Conservation (phyloP, 2,888 invertebrate genomes). For the Dichetophora obliterata region DNA sequence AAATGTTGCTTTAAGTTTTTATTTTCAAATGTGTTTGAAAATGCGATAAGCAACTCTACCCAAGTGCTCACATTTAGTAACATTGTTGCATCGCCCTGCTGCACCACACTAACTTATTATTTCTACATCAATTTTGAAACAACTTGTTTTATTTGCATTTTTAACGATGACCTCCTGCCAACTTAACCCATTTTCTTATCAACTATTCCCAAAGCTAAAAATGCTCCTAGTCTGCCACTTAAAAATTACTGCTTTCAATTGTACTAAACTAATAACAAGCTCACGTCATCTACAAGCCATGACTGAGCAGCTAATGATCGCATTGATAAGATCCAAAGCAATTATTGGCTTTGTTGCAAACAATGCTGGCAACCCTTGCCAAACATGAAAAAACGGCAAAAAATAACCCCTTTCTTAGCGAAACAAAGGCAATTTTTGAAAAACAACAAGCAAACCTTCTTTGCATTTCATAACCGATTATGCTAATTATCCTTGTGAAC, state of each 20-base stretch:
- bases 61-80: no score
- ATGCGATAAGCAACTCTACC: no score
- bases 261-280: conserved; percentile 15
- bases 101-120: no score
- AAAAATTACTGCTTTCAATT: background rate
- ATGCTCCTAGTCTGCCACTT: no score
- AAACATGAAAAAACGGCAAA: background rate
- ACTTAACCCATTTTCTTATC: no score
- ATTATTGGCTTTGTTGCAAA: conserved; percentile 42
- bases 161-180: no score
- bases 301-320: conserved; percentile 43
- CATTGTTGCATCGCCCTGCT: no score
- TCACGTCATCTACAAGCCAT: conserved; percentile 40
- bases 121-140: no score
- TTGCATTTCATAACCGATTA: conserved; percentile 43
- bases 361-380: conserved; percentile 21
- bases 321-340: conserved; percentile 45
- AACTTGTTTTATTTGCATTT: no score
- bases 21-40: no score
- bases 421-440: background rate
- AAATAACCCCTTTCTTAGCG: conserved; percentile 21
- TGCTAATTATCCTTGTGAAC: conserved; percentile 39
- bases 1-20: no score
- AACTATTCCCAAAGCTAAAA: no score
- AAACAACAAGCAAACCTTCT: conserved; percentile 1